phyloP scores from a whole-genome alignment of 2,888 invertebrate genomes.

The Amaurobius ferox region DNA sequence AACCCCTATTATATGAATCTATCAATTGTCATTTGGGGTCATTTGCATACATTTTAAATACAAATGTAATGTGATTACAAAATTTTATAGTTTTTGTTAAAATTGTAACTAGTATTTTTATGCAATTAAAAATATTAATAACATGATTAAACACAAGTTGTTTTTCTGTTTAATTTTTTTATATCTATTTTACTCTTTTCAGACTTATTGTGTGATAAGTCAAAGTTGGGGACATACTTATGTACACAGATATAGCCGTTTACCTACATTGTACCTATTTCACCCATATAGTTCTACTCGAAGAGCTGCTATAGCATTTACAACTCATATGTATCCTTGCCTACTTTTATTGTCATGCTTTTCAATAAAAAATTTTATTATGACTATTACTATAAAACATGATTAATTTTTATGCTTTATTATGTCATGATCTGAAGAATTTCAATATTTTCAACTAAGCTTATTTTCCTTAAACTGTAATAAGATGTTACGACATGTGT shows the following conservation, averaged over 20 bases:
- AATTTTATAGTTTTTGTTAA: background rate
- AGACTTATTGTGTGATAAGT: constrained; percentile 52
- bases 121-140: no score
- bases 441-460: background rate
- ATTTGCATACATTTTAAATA: no score
- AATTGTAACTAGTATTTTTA: no score
- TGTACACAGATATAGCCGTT: constrained; percentile 37
- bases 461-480: constrained; percentile 16
- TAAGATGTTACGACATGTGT: constrained; percentile 43
- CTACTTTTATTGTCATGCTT: no score
- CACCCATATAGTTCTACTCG: constrained; percentile 44
- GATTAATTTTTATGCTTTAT: no score
- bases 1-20: no score
- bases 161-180: background rate
- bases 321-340: constrained; percentile 68
- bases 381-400: no score
- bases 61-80: no score
- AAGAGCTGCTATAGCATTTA: constrained; percentile 48
- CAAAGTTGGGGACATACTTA: constrained; percentile 44
- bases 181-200: background rate
- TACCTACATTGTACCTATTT: constrained; percentile 43
- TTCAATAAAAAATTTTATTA: no score
- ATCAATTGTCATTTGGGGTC: no score
- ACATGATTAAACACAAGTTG: background rate
- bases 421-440: no score